Base-by-base conservation (phyloP, 2,113 vertebrate genomes). In the Herpetotheres cachinnans region DNA sequence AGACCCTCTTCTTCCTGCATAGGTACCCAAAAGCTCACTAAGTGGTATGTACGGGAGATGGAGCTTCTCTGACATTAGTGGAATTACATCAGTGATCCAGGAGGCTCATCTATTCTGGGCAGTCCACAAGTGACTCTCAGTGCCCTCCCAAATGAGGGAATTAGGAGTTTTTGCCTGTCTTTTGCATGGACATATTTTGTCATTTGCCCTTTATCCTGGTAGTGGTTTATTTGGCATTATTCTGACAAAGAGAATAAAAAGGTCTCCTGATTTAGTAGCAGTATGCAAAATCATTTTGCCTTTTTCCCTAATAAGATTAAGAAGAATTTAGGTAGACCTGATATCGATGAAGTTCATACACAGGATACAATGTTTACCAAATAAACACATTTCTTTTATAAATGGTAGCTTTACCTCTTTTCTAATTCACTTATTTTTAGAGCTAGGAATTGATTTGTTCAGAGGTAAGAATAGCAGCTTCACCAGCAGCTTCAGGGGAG, bases 321-420 rank as follows among this genome's bases (percentile, higher is more conserved):
- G 50, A 95, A 81, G 22, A 91, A 74, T 82, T 83, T 56, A 72
- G 32, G 49, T 63, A 86, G 72, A 82, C 7, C 15, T 61, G 15
- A 15, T 83, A 93, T 81, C 2, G 4, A 67, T 82, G 66, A 89
- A 78, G n/a, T 87, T 88, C 55, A 71, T 91, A 54, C 22, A 69
- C 40, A 88, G 50, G 58, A 86, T 87, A 91, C 18, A 95, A 40
- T 18, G 42, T 47, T 95, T 90, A 85, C 54, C 36, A 94, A 89
- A 95, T 49, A 89, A 81, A 95, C 12, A 87, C 49, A 76, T 90
- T 88, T 86, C 40, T 90, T 94, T 95, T 81, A 61, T 34, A 82
- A 92, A 88, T 79, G 34, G 19, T 58, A 90, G 52, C 26, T 92
- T 94, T 90, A 70, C 54, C 63, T 71, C 58, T 73, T 71, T 70